Conservation (phyloP, 2,797 vertebrate species). For the Vipera latastei region DNA sequence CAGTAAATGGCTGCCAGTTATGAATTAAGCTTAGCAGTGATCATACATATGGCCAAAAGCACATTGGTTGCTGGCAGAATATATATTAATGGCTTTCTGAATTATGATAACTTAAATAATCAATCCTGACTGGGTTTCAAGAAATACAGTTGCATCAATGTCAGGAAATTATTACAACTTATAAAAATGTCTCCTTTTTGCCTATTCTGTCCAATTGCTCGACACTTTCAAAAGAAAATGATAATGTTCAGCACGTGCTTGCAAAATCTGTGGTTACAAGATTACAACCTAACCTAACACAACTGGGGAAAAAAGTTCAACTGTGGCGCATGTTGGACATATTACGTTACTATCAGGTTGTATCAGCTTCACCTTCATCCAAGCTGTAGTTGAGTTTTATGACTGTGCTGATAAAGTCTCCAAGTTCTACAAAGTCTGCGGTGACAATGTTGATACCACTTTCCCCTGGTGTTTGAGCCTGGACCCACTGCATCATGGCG, state of each 20-base stretch:
- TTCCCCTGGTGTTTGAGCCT: constrained; percentile 90
- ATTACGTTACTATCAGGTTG: constrained; percentile 80
- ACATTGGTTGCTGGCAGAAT: constrained; percentile 58
- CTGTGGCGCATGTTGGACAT: constrained; percentile 31
- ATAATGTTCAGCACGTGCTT: constrained; percentile 60
- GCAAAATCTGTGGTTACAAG: constrained; percentile 70
- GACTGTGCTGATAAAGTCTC: constrained; percentile 96
- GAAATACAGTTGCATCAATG: constrained; percentile 60
- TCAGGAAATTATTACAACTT: constrained; percentile 56
- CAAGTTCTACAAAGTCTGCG: constrained; percentile 97
- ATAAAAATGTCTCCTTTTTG: constrained; percentile 56
- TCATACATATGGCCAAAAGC: constrained; percentile 50
- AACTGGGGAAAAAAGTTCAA: constrained; percentile 44
- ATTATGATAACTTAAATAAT: constrained; percentile 61
- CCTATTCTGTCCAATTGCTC: constrained; percentile 63
- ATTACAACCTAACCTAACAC: constrained; percentile 71
- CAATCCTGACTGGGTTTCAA: constrained; percentile 59
- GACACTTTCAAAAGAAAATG: constrained; percentile 53
- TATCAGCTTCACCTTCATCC: constrained; percentile 86
- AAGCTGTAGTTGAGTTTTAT: constrained; percentile 95
- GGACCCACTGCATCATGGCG: constrained; percentile 97
- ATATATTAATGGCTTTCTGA: constrained; percentile 59
- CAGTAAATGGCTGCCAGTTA: constrained; percentile 36
- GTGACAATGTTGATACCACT: constrained; percentile 96
- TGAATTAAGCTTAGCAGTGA: constrained; percentile 36